Evolutionary conservation across 2,113 vertebrate genomes (phyloP).

Genomic region (Entelurus aequoreus): DNA sequence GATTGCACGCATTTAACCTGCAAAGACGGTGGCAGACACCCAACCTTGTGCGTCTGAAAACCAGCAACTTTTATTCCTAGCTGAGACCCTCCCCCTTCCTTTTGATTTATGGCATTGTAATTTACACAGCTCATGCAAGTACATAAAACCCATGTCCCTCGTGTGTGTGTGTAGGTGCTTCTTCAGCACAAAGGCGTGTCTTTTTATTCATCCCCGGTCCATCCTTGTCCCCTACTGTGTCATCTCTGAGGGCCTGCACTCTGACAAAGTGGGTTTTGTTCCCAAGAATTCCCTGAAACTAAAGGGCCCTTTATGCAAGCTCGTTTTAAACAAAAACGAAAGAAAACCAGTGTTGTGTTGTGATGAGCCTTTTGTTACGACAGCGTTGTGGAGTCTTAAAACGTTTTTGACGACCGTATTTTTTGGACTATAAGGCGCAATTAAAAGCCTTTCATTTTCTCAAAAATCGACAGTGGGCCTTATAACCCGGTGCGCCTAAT

Average conservation of each 20-base stretch:
- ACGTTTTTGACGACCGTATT: no score
- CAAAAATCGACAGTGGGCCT: no score
- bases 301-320: no score
- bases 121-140: slow-evolving; percentile 6
- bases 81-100: slow-evolving; percentile 8
- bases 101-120: slow-evolving; percentile 49
- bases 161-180: background rate
- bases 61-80: background rate
- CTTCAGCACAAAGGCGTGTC: background rate
- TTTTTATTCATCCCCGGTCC: slow-evolving; percentile 1
- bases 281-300: slow-evolving; percentile 11
- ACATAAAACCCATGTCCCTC: background rate
- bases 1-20: slow-evolving; percentile 22
- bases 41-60: slow-evolving; percentile 40
- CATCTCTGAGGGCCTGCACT: slow-evolving; percentile 11
- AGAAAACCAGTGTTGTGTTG: no score
- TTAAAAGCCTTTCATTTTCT: no score
- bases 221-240: slow-evolving; percentile 8
- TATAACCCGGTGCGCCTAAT: no score
- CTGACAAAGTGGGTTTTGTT: slow-evolving; percentile 23
- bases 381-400: no score
- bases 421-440: no score
- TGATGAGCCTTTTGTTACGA: no score
- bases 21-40: slow-evolving; percentile 37
- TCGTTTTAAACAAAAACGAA: no score